A percentile compares a stretch with the other conserved stretches of the same genome.
phyloP scores from a whole-genome alignment of 2,888 invertebrate species.

The Erpobdella octoculata region DNA sequence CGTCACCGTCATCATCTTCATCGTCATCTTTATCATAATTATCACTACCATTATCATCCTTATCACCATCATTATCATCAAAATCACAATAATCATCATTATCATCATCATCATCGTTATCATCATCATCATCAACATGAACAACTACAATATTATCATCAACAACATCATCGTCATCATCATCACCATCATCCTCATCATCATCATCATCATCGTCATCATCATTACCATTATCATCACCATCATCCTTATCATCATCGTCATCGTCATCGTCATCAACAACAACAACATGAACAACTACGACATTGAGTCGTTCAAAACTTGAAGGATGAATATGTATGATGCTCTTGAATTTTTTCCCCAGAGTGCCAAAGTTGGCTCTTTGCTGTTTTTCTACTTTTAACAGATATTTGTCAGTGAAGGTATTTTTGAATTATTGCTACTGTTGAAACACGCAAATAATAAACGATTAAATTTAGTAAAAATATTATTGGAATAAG shows the following conservation, averaged over 20 bases:
- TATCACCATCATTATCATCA: neutral
- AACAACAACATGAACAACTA: neutral
- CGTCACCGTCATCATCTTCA: neutral
- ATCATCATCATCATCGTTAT: neutral
- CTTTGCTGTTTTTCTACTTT: too few relatives aligned
- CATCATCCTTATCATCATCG: neutral
- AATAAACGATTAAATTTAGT: too few relatives aligned
- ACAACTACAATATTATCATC: constrained; percentile 9
- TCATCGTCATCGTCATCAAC: constrained; percentile 1
- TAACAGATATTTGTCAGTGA: too few relatives aligned
- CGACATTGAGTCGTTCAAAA: neutral
- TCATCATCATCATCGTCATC: constrained; percentile 3
- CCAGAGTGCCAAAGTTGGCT: too few relatives aligned
- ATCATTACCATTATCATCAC: neutral
- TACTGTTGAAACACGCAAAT: too few relatives aligned
- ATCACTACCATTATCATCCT: neutral
- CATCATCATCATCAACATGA: neutral
- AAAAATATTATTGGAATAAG: too few relatives aligned
- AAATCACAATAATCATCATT: neutral
- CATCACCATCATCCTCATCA: constrained; percentile 4
- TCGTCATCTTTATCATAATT: neutral
- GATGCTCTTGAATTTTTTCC: too few relatives aligned
- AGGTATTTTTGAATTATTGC: too few relatives aligned
- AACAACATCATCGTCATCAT: constrained; percentile 11
- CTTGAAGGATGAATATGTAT: too few relatives aligned